A percentile compares a stretch with the other conserved stretches of the same genome.
These are phyloP conservation scores for Nematopogon swammerdamellus DNA, from an alignment of 2,888 invertebrate species.

Conservation along the genomic window DNA sequence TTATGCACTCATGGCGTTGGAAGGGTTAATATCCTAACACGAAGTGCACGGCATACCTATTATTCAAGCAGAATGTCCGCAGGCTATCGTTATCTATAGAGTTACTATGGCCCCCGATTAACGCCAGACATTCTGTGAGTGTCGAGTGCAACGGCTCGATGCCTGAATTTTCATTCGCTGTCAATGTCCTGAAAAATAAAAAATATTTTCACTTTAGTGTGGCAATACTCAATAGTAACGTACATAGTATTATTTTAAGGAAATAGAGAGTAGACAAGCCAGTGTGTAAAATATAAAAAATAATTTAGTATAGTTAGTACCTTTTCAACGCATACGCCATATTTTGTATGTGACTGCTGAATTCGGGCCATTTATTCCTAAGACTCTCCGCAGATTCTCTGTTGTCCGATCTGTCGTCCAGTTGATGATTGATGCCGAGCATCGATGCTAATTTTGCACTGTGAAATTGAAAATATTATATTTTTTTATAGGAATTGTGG, in stretches of 20 bases:
- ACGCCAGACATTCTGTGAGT: not conserved
- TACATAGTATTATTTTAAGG: too few relatives aligned
- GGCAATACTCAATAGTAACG: too few relatives aligned
- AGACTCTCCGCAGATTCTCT: conserved; percentile 22
- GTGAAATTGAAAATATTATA: conserved; percentile 11
- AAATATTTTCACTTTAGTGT: too few relatives aligned
- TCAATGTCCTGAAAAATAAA: not conserved
- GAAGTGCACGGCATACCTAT: too few relatives aligned
- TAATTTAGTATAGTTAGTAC: conserved; percentile 20
- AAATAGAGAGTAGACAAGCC: too few relatives aligned
- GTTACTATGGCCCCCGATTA: not conserved
- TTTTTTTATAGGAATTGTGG: too few relatives aligned
- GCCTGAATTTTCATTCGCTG: not conserved
- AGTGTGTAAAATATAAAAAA: too few relatives aligned
- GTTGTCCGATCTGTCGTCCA: conserved; percentile 29
- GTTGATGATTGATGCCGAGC: conserved; percentile 25
- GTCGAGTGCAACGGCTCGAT: not conserved
- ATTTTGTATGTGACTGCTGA: conserved; percentile 21
- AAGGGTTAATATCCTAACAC: too few relatives aligned
- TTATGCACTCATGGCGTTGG: too few relatives aligned
- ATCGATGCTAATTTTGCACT: conserved; percentile 33
- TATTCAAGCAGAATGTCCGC: not conserved
- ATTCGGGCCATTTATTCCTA: conserved; percentile 20
- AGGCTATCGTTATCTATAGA: not conserved
- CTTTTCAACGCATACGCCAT: conserved; percentile 25